These are phyloP conservation scores for Stegodyphus dumicola DNA, from an alignment of 1,140 invertebrate genomes.

Conservation along the genomic window DNA sequence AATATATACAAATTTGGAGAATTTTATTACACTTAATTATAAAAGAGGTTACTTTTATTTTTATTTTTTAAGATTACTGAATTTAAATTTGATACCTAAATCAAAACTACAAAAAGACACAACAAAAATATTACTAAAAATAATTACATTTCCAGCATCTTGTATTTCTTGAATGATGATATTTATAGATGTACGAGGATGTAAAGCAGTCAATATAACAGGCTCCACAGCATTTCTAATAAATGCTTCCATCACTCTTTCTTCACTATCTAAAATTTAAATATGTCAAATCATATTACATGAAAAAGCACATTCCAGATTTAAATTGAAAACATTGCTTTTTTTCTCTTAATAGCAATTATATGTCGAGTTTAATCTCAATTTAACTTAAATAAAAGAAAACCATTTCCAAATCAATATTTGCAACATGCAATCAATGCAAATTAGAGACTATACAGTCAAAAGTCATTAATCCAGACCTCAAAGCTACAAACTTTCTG, in stretches of 20 bases:
- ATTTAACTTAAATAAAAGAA: too few species aligned
- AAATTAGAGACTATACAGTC: too few species aligned
- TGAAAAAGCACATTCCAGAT: too few species aligned
- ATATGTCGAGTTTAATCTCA: too few species aligned
- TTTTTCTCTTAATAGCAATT: too few species aligned
- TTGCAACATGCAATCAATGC: too few species aligned
- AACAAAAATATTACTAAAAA: too few species aligned
- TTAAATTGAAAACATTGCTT: too few species aligned
- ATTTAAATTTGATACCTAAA: background rate
- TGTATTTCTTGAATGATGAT: conserved; percentile 88
- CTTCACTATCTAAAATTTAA: conserved; percentile 73
- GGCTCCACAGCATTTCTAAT: conserved; percentile 82
- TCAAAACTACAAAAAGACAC: conserved; percentile 58
- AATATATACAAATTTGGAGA: background rate
- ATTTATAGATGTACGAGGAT: conserved; percentile 82
- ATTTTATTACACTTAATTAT: conserved; percentile 1
- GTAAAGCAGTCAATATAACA: conserved; percentile 76
- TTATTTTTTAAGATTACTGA: background rate
- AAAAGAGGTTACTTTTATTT: background rate
- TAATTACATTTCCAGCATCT: conserved; percentile 80
- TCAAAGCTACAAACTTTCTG: too few species aligned
- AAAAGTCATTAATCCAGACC: too few species aligned
- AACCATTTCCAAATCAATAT: too few species aligned
- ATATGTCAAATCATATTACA: too few species aligned
- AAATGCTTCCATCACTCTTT: conserved; percentile 80